Conservation (phyloP, 2,888 invertebrate genomes). For the Lapara coniferarum region DNA sequence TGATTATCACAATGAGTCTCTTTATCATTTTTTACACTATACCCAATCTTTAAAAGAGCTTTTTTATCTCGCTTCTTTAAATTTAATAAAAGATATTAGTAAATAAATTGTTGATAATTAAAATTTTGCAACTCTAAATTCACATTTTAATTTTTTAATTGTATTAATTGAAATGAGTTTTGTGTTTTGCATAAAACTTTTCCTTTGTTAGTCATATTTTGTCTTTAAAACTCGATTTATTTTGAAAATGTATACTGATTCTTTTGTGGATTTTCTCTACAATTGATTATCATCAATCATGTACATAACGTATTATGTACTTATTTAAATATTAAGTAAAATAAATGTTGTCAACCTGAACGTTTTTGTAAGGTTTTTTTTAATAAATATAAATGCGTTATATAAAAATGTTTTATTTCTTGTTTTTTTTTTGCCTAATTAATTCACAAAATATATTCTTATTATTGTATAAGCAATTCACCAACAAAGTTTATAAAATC, state of each 20-base stretch:
- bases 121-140: not conserved
- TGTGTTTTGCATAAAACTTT: not conserved
- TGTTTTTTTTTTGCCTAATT: not conserved
- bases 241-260: constrained; percentile 4
- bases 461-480: no score
- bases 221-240: not conserved
- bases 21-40: not conserved
- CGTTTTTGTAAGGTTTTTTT: constrained; percentile 22
- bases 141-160: not conserved
- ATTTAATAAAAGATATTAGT: not conserved
- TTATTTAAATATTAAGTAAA: constrained; percentile 21
- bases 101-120: not conserved
- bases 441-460: no score
- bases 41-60: no score
- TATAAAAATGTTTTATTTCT: not conserved
- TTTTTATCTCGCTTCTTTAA: no score
- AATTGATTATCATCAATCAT: not conserved
- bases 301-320: constrained; percentile 15
- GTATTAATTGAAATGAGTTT: not conserved
- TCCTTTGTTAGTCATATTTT: not conserved
- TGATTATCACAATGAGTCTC: not conserved
- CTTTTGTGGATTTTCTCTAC: not conserved
- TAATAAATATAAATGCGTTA: constrained; percentile 21
- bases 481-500: no score
- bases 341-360: constrained; percentile 19